Percentiles rank a stretch among this genome's conserved stretches.
Conservation (phyloP, 2,888 invertebrate genomes). For the Diplolepis rosae region DNA sequence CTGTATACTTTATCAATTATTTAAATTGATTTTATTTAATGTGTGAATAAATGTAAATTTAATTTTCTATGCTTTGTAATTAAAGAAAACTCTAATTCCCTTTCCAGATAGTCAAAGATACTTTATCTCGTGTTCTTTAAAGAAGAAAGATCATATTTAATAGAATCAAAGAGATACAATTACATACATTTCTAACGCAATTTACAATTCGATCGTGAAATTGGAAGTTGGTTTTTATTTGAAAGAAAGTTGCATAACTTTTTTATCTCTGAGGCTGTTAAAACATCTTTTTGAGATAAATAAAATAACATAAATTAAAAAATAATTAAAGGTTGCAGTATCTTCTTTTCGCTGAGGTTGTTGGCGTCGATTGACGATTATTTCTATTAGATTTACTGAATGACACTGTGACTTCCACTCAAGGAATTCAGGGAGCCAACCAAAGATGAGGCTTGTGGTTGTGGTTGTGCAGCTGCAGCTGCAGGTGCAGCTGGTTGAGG, state of each 20-base stretch:
- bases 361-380: background rate
- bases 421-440: constrained; percentile 39
- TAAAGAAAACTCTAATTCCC: no score
- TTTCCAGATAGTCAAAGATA: no score
- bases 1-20: no score
- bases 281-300: background rate
- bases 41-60: no score
- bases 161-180: no score
- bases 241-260: background rate
- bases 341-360: constrained; percentile 6
- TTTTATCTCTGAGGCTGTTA: background rate
- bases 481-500: constrained; percentile 45
- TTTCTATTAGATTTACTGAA: constrained; percentile 24
- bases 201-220: constrained; percentile 3
- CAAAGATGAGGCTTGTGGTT: constrained; percentile 47
- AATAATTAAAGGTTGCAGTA: background rate
- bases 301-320: background rate
- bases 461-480: constrained; percentile 44
- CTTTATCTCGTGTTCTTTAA: no score
- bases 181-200: no score
- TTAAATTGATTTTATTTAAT: no score
- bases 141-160: no score
- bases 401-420: constrained; percentile 40
- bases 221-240: background rate
- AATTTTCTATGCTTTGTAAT: no score